A percentile compares a stretch with the other conserved stretches of the same genome.
Conservation (phyloP, 2,113 vertebrate genomes). For the Porphyrio hochstetteri region DNA sequence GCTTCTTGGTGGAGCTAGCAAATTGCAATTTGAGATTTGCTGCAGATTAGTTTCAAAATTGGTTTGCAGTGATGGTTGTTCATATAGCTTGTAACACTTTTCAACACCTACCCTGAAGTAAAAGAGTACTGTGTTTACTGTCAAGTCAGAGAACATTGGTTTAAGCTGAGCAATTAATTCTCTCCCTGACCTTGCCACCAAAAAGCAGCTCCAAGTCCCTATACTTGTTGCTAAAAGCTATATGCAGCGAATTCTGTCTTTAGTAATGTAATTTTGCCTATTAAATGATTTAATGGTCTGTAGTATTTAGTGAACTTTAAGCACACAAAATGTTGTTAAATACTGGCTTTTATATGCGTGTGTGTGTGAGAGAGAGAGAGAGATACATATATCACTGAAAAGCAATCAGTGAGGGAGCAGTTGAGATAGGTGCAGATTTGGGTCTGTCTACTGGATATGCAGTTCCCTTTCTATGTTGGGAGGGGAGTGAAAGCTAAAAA, state of each 20-base stretch:
- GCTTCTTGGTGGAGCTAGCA: not conserved
- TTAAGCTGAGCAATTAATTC: not conserved
- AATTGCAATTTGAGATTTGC: not conserved
- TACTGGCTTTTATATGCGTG: not conserved
- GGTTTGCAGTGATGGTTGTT: not conserved
- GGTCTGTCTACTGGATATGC: not conserved
- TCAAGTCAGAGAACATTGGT: not conserved
- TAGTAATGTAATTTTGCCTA: not conserved
- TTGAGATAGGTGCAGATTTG: not conserved
- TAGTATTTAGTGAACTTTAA: not conserved
- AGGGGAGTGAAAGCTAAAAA: not conserved
- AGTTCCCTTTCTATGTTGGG: not conserved
- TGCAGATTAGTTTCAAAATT: not conserved
- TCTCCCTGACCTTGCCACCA: not conserved
- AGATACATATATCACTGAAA: not conserved
- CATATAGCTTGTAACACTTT: not conserved
- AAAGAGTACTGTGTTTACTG: slow-evolving; percentile 7
- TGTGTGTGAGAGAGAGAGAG: too few relatives aligned
- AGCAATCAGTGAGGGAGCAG: not conserved
- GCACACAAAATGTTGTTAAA: not conserved
- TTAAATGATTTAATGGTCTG: not conserved
- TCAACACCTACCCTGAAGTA: not conserved
- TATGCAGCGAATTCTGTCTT: not conserved
- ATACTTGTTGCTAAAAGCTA: slow-evolving; percentile 5
- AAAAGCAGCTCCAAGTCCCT: slow-evolving; percentile 20